Base-by-base conservation (phyloP, 2,888 invertebrate genomes). In the Erebia epiphron region DNA sequence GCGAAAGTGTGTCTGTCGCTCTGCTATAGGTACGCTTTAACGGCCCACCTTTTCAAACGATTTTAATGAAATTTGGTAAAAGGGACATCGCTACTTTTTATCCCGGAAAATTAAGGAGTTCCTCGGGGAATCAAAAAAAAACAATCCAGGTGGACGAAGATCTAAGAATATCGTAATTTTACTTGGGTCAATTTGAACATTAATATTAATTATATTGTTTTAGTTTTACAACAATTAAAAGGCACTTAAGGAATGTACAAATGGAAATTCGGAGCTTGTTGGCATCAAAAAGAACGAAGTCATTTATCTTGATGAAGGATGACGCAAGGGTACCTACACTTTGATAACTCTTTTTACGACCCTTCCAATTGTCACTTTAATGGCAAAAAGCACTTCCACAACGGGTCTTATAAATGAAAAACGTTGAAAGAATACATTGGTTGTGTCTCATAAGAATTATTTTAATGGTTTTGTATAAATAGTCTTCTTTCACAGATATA, bases 331-430 rank as follows among this genome's bases (percentile, higher is more conserved):
- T 52, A 60, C 35, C 35, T 35, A 35, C 35, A 61, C 61, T 61
- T 69, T 66, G 54, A 54, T 50, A 66, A 61, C 66, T 66, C 70
- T 70, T 70, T 69, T 50, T 50, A 70, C 18, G 50, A 60, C 50
- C 16, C 60, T 21, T n/a, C 18, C 54, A 63, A 56, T 49, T 43
- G 68, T 62, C 56, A 26, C 73, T 76, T 60, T 57, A 54, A 52
- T 35, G 64, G 41, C 60, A 43, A 61, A 43, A 61, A 61, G 43
- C 16, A 16, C 43, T 41, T 46, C 4, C 35, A 60, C 41, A 41
- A 41, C 16, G 41, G 41, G n/a, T 16, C 41, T 60, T 43, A 16
- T 9, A 58, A 9, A n/a, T 11, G 26, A 58, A 57, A 26, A 35
- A 35, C 35, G 13, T 57, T 21, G 21, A 10, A 35, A 35, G 35